Base-by-base conservation (phyloP, 1,140 invertebrate genomes). In the Papilio polyxenes region DNA sequence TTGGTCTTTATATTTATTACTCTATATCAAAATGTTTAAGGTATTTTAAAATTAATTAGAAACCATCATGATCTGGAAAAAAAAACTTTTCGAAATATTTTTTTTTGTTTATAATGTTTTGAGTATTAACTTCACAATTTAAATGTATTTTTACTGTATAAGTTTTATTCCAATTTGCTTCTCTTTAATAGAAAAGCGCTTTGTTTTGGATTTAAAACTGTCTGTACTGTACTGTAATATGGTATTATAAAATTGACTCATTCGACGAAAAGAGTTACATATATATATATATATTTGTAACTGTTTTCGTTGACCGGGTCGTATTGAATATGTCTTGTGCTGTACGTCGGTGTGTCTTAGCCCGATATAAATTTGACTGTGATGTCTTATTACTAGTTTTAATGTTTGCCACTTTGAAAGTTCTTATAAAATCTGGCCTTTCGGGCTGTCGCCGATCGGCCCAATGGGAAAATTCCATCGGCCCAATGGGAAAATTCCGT, bases 351-450 rank as follows among this genome's bases (percentile, higher is more conserved):
- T 83, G 81, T 84, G 78, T 79, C 82, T 83, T 83, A 83, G 81
- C 82, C 84, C 76, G 83, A 80, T 86, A 80, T 82, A 82, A 77
- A 84, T 79, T 82, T 83, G 82, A 85, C 86, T 87, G 86, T 87
- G 86, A 87, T 87, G 85, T 85, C 83, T 82, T 75, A 49, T 62
- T 77, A 81, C 56, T 80, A 23, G 78, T 80, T 80, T 76, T 75
- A 56, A n/a, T 83, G 80, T 83, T 83, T 81, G 82, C 62, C 82
- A 81, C 77, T 81, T 80, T 44, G 75, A 75, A 48, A 40, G 56
- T 17, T 53, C 15, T 6, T 13, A 51, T 51, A 51, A 11, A 4
- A 51, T 51, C 40, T 44, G 40, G 40, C 3, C 40, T 44, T 31
- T 31, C 23, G 7, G 7, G 40, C 40, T 44, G 40, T 44, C 7